These are phyloP conservation scores for Isaurus tuberculatus DNA, from an alignment of 92 coral and sea anemone genomes.

Conservation along the genomic window DNA sequence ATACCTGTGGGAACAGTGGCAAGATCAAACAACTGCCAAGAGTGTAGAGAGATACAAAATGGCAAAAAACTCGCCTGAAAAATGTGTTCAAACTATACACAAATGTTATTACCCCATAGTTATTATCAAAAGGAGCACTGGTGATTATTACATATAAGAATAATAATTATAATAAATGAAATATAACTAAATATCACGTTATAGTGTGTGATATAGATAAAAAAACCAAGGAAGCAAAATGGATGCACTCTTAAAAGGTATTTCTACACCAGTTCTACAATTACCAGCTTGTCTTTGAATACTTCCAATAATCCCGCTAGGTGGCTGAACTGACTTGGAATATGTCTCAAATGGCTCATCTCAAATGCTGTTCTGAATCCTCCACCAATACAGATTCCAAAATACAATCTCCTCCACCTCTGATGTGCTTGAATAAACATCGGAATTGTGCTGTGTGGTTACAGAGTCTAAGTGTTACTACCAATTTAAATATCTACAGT, in stretches of 20 bases:
- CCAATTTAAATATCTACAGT: too few relatives aligned
- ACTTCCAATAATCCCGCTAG: conserved; percentile 94
- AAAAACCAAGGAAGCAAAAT: too few relatives aligned
- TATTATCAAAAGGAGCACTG: too few relatives aligned
- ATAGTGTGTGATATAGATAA: too few relatives aligned
- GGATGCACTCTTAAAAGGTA: too few relatives aligned
- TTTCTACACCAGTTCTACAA: not conserved
- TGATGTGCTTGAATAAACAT: conserved; percentile 91
- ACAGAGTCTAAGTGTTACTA: not conserved
- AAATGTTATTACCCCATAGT: too few relatives aligned
- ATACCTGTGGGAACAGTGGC: conserved; percentile 55
- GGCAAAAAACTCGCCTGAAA: not conserved
- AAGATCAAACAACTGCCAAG: not conserved
- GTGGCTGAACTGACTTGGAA: conserved; percentile 86
- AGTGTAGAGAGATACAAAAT: not conserved
- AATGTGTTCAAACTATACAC: too few relatives aligned
- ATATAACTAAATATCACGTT: too few relatives aligned
- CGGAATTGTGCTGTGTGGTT: conserved; percentile 73
- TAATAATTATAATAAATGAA: too few relatives aligned
- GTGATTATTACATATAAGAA: too few relatives aligned
- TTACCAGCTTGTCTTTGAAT: conserved; percentile 94
- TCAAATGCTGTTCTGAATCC: conserved; percentile 94
- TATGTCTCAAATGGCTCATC: conserved; percentile 83
- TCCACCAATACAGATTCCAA: conserved; percentile 91
- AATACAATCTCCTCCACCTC: conserved; percentile 90